Base-by-base conservation (phyloP, 2,888 invertebrate genomes). In the Thyatira batis region DNA sequence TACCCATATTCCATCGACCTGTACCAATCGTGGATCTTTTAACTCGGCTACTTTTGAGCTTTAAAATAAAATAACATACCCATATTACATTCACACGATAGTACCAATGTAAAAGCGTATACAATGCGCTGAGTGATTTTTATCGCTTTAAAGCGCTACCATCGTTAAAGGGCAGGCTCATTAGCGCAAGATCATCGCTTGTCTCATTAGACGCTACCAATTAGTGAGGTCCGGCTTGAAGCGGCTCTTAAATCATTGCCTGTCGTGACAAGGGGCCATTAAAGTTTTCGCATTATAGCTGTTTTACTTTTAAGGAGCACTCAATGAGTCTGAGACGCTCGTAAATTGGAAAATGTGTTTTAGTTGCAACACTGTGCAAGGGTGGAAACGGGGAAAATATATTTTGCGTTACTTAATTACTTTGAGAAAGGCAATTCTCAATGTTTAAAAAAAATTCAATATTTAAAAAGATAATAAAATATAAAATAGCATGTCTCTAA, bases 161-260 rank as follows among this genome's bases (percentile, higher is more conserved):
- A 55, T 57, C 61, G 72, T 71, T 71, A 76, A 72, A 78, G 60
- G 59, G 63, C 66, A 71, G 63, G 68, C 82, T 85, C 87, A 85
- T 87, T 87, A 87, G 80, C 63, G 76, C 63, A 67, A 79, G 84
- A 84, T 85, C 85, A 87, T 85, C 85, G 81, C 79, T 73, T 82
- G 84, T 84, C 87, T 88, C 87, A 84, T 88, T 87, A 87, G 80
- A 79, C 68, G 56, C 66, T 68, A 82, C 87, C 86, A 87, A 87
- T 87, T 89, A 87, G 83, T 70, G 76, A 67, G 71, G 75, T 67
- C 70, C 65, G 60, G 67, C 75, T 67, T 63, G 65, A 67, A 67
- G 58, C 61, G 62, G 39, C 64, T 64, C 48, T 48, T 48, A 27
- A 48, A 48, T 48, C 48, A 48, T 48, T 48, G 48, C 48, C 48